These are phyloP conservation scores for Astatotilapia flaviijosephi DNA, from an alignment of 2,113 vertebrate genomes.

Conservation along the genomic window DNA sequence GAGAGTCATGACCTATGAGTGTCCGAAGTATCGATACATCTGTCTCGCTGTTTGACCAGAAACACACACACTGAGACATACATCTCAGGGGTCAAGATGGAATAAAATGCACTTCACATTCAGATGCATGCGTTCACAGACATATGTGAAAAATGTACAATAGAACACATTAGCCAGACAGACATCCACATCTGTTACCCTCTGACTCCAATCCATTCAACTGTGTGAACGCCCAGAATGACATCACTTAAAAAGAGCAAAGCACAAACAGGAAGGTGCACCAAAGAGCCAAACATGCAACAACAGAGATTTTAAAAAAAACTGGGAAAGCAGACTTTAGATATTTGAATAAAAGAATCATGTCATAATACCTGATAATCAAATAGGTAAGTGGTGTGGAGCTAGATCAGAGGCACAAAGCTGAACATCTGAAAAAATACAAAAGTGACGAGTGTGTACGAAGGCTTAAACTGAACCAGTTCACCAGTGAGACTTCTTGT, in stretches of 20 bases:
- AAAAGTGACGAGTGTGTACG: background rate
- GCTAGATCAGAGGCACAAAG: background rate
- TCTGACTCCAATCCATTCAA: constrained; percentile 32
- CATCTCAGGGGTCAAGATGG: background rate
- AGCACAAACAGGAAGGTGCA: background rate
- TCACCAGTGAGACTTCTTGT: background rate
- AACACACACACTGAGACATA: background rate
- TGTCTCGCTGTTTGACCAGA: background rate
- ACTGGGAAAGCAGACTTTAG: background rate
- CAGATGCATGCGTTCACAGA: background rate
- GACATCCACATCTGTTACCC: constrained; percentile 30
- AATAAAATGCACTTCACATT: background rate
- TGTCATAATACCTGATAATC: background rate
- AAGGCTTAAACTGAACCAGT: background rate
- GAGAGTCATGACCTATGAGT: constrained; percentile 14
- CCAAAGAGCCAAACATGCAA: background rate
- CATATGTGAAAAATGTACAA: constrained; percentile 12
- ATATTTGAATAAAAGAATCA: background rate
- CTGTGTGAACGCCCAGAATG: background rate
- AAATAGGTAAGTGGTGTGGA: background rate
- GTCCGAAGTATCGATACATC: background rate
- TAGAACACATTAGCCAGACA: constrained; percentile 28
- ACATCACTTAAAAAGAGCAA: constrained; percentile 24
- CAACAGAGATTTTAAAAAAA: background rate
- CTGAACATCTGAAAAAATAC: background rate